Percentiles rank a stretch among this genome's conserved stretches.
phyloP scores from a whole-genome alignment of 2,888 invertebrate species.

The Microdon myrmicae region DNA sequence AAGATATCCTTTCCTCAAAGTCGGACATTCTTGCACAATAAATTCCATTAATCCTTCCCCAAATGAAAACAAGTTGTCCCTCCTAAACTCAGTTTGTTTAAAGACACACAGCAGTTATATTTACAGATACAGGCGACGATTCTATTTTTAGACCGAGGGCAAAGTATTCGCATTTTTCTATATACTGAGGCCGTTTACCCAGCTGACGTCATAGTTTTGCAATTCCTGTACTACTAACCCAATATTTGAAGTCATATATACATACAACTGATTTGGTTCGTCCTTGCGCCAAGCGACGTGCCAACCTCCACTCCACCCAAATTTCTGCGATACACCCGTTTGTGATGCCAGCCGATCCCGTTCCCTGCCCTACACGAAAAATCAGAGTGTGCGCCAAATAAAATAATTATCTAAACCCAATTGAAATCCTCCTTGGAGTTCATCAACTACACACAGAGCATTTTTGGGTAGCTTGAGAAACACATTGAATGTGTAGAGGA shows the following conservation, averaged over 20 bases:
- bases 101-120: constrained; percentile 4
- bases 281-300: constrained; percentile 24
- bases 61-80: constrained; percentile 34
- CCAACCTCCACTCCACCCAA: constrained; percentile 9
- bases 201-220: constrained; percentile 57
- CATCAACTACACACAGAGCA: no score
- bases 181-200: constrained; percentile 58
- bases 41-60: constrained; percentile 42
- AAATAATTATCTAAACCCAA: no score
- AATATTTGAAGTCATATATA: constrained; percentile 46
- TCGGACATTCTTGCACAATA: no score
- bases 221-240: constrained; percentile 56
- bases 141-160: constrained; percentile 48
- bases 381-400: constrained; percentile 39
- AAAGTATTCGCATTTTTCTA: constrained; percentile 48
- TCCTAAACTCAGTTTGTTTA: constrained; percentile 36
- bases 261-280: constrained; percentile 34
- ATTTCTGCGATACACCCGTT: constrained; percentile 26
- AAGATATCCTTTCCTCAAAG: no score
- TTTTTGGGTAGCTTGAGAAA: no score
- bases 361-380: no score
- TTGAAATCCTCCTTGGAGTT: no score
- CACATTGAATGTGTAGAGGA: no score
- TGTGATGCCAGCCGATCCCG: no score
- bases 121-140: constrained; percentile 8